Conservation (phyloP, 2,113 vertebrate genomes). For the Puntigrus tetrazona region DNA sequence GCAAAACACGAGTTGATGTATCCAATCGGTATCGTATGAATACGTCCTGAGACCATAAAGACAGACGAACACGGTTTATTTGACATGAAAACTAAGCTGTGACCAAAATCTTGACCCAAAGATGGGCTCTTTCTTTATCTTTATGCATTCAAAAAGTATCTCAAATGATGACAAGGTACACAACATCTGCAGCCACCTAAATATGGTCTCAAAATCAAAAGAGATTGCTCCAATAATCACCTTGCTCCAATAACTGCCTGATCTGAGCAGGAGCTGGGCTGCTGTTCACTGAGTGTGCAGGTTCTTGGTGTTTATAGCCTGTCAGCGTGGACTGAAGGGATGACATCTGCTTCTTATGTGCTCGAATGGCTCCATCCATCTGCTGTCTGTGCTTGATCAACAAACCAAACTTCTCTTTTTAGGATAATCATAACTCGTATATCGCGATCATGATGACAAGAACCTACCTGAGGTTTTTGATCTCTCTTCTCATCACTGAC, state of each 20-base stretch:
- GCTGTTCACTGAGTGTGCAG: conserved; percentile 75
- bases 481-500: conserved; percentile 77
- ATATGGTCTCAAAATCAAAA: not conserved
- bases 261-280: conserved; percentile 61
- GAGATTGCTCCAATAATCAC: too few species aligned
- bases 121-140: not conserved
- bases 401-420: not conserved
- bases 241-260: conserved; percentile 65
- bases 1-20: conserved; percentile 85
- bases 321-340: conserved; percentile 66
- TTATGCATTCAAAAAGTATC: not conserved
- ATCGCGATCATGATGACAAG: not conserved
- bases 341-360: conserved; percentile 71
- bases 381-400: conserved; percentile 66
- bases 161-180: not conserved
- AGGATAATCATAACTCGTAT: not conserved
- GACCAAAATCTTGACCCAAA: not conserved
- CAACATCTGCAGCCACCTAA: not conserved
- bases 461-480: conserved; percentile 76
- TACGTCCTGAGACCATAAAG: conserved; percentile 69
- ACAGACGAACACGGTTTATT: not conserved
- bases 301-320: conserved; percentile 37
- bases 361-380: conserved; percentile 66
- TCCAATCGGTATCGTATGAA: conserved; percentile 83
- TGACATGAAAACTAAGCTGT: not conserved